phyloP scores from a whole-genome alignment of 2,888 invertebrate species.

The Plemyria rubiginata region DNA sequence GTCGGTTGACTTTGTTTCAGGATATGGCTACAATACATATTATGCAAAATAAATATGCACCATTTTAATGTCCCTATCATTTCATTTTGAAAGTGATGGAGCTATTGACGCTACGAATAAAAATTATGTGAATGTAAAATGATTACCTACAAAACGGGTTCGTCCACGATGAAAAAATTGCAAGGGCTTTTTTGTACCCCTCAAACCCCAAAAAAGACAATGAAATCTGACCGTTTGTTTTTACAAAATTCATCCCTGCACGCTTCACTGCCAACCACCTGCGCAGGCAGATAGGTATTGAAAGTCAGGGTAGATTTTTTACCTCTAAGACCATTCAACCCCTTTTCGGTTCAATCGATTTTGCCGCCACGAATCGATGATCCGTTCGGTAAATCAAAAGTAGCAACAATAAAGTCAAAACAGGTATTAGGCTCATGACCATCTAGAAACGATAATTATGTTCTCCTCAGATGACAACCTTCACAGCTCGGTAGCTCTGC shows the following conservation, averaged over 20 bases:
- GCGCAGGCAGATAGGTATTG: constrained; percentile 16
- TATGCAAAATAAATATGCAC: too few relatives aligned
- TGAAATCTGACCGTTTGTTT: constrained; percentile 6
- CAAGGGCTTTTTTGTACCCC: neutral
- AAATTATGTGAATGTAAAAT: too few relatives aligned
- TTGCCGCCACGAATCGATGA: constrained; percentile 4
- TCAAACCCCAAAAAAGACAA: neutral
- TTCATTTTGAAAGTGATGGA: too few relatives aligned
- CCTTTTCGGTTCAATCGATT: constrained; percentile 24
- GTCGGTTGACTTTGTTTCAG: too few relatives aligned
- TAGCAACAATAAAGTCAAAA: neutral
- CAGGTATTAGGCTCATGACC: neutral
- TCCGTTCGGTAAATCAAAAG: neutral
- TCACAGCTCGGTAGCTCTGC: too few relatives aligned
- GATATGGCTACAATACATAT: too few relatives aligned
- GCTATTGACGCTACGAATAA: too few relatives aligned
- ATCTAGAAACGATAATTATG: too few relatives aligned
- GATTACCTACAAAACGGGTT: too few relatives aligned
- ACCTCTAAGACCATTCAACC: constrained; percentile 12
- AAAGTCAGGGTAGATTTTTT: constrained; percentile 21
- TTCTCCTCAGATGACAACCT: too few relatives aligned
- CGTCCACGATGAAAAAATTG: neutral
- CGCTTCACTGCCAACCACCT: constrained; percentile 15
- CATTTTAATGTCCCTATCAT: too few relatives aligned
- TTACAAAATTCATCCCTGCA: constrained; percentile 9